Conservation (phyloP, 2,888 invertebrate species). For the Axea sp. region DNA sequence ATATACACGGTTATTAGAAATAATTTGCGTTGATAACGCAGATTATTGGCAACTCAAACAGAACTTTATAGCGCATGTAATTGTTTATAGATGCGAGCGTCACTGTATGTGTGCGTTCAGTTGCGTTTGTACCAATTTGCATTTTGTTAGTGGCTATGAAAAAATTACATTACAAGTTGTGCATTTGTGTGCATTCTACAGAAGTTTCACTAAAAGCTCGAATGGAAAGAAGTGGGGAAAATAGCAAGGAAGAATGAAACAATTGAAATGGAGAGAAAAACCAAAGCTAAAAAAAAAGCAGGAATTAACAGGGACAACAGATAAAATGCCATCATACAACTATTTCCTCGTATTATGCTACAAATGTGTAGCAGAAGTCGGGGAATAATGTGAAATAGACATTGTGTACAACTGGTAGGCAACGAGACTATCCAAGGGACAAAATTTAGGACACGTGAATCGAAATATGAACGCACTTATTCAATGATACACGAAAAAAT, state of each 20-base stretch:
- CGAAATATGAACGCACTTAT: constrained; percentile 27
- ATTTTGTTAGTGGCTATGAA: constrained; percentile 12
- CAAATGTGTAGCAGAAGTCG: constrained; percentile 6
- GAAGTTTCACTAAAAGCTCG: too few relatives aligned
- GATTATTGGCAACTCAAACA: constrained; percentile 30
- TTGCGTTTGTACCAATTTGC: constrained; percentile 14
- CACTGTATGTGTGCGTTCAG: constrained; percentile 14
- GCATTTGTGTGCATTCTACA: too few relatives aligned
- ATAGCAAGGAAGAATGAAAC: too few relatives aligned
- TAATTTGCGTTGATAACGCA: constrained; percentile 24
- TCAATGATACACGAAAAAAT: constrained; percentile 48
- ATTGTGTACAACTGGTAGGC: constrained; percentile 6
- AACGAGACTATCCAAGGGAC: too few relatives aligned
- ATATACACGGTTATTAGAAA: constrained; percentile 41
- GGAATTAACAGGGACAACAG: too few relatives aligned
- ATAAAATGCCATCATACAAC: constrained; percentile 12
- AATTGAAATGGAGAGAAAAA: too few relatives aligned
- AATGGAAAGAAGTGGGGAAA: too few relatives aligned
- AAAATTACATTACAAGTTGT: constrained; percentile 1
- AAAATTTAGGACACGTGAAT: constrained; percentile 32
- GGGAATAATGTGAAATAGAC: constrained; percentile 31
- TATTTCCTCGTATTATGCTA: constrained; percentile 13
- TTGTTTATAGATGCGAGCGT: constrained; percentile 23
- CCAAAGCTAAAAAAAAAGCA: too few relatives aligned
- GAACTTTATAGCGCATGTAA: constrained; percentile 13